Evolutionary conservation across 92 coral and sea anemone genomes (phyloP), one percentile per base, ranked within the genome.

Genomic region (Actinernus sp.): DNA sequence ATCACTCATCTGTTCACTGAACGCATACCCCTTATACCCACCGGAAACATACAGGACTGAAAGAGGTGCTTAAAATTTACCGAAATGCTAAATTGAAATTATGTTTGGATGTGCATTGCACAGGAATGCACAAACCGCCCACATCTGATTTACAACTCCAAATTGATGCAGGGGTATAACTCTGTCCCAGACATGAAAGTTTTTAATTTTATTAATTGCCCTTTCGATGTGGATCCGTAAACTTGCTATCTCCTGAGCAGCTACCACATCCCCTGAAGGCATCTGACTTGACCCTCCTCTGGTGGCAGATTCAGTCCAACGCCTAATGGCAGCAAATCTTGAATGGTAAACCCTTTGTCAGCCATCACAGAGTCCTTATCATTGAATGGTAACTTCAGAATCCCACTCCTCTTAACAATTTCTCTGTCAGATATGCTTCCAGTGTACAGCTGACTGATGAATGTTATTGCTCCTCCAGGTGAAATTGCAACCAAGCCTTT

Each of bases 351-450:
- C 17, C 79, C 79, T 48, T 56, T 68, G 30, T 66, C 82, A 18
- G 76, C 76, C 82, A 75, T 69, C 17, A 77, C 56, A 19, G 68
- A 25, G 43, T 77, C 79, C 10, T 53, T 40, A 20, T 45, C 27
- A 37, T 48, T 64, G 50, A 79, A 70, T 31, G 27, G 11, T 39
- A 48, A 72, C 31, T 79, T 80, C 45, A 70, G 32, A 79, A 69
- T 48, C 26, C 72, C 86, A 70, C 65, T 69, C 12, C 78, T 51
- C 57, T 13, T 24, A 22, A 79, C 81, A 58, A 71, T 79, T 61
- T 79, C 73, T 60, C 86, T 55, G 81, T 85, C 86, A 0, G 92
- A 78, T 17, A 85, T 85, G 8, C 45, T 44, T 9, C 86, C 82
- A 65, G 86, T 71, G 62, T 85, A 78, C 37, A 85, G 60, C 47